These are phyloP conservation scores for Morpho helenor DNA, from an alignment of 2,888 invertebrate species.

Conservation along the genomic window DNA sequence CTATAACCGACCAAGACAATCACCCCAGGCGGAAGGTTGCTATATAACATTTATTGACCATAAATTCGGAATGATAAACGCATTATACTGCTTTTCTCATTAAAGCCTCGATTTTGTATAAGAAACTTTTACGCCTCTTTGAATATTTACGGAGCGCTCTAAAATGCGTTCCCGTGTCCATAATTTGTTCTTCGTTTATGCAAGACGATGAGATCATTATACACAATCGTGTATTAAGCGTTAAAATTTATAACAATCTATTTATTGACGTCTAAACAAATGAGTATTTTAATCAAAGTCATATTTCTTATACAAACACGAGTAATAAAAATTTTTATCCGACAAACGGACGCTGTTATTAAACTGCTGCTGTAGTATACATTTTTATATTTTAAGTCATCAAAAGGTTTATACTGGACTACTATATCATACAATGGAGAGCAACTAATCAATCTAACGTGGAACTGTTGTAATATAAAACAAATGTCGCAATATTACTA, in stretches of 20 bases:
- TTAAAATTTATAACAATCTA: slow-evolving; percentile 19
- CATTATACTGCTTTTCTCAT: slow-evolving; percentile 41
- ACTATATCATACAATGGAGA: too few species aligned
- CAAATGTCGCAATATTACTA: too few species aligned
- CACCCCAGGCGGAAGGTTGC: slow-evolving; percentile 27
- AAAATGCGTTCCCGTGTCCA: slow-evolving; percentile 37
- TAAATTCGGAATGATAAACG: slow-evolving; percentile 42
- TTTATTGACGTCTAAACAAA: slow-evolving; percentile 21
- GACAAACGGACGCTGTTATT: slow-evolving; percentile 11
- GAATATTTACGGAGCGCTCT: slow-evolving; percentile 41
- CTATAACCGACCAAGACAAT: slow-evolving; percentile 25
- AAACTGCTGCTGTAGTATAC: not conserved
- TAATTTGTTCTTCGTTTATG: slow-evolving; percentile 25
- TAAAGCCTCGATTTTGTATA: slow-evolving; percentile 37
- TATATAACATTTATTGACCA: slow-evolving; percentile 37
- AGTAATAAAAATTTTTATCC: slow-evolving; percentile 14
- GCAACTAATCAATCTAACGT: too few species aligned
- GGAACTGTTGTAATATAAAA: too few species aligned
- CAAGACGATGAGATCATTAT: slow-evolving; percentile 21
- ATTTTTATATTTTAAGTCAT: not conserved
- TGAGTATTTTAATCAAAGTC: slow-evolving; percentile 21
- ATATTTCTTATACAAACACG: slow-evolving; percentile 19
- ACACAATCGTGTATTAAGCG: slow-evolving; percentile 17
- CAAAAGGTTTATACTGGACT: too few species aligned
- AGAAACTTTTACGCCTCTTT: slow-evolving; percentile 38